Evolutionary conservation across 1,140 invertebrate species (phyloP).

Genomic region (Yoshiicerus persimilis): DNA sequence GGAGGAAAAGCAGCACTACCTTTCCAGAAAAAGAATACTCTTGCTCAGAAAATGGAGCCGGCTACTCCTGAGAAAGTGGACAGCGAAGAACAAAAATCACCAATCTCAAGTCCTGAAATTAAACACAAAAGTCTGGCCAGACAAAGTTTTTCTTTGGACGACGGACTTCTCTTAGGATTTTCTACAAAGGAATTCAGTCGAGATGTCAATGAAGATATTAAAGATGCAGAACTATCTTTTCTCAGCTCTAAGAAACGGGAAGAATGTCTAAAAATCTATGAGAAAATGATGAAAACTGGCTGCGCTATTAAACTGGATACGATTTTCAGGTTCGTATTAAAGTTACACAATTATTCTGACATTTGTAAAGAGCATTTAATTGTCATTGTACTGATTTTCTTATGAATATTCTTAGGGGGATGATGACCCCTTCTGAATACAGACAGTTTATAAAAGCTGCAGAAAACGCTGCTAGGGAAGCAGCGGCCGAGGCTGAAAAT

Average conservation of each 20-base stretch:
- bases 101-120: conserved; percentile 2
- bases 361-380: not conserved
- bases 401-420: conserved; percentile 13
- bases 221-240: conserved; percentile 27
- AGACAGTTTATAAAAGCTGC: conserved; percentile 33
- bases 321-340: conserved; percentile 41
- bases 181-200: not conserved
- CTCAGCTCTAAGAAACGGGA: conserved; percentile 43
- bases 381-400: not conserved
- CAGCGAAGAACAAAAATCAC: not conserved
- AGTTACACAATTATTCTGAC: not conserved
- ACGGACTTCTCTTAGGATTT: conserved; percentile 32
- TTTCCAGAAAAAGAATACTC: not conserved
- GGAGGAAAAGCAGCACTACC: not conserved
- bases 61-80: not conserved
- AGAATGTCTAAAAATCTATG: conserved; percentile 45
- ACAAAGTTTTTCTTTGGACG: conserved; percentile 39
- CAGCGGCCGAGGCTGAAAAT: not conserved
- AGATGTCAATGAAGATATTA: not conserved
- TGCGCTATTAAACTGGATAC: conserved; percentile 46
- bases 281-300: conserved; percentile 45
- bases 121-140: conserved; percentile 2
- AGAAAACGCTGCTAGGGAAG: conserved; percentile 17
- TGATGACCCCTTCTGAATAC: conserved; percentile 48
- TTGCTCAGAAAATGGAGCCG: conserved; percentile 24